Evolutionary conservation across 2,888 invertebrate genomes (phyloP).

Genomic region (Cordilura impudica): DNA sequence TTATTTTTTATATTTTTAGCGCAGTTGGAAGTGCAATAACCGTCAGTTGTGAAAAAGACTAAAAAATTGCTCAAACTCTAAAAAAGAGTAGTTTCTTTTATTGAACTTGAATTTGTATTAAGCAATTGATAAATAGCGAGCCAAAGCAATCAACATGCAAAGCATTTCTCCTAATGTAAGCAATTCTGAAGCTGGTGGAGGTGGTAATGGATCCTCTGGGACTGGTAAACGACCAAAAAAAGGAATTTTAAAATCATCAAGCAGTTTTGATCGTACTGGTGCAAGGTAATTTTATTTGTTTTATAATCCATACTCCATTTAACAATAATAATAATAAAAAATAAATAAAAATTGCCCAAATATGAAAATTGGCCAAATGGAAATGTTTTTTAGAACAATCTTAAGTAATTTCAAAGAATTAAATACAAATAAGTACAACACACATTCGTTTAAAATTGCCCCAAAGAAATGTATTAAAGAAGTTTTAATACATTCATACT

Average conservation of each 20-base stretch:
- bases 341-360: no score
- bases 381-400: no score
- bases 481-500: no score
- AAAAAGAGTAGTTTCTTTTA: neutral
- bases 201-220: slow-evolving; percentile 39
- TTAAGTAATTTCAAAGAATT: no score
- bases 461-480: no score
- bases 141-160: slow-evolving; percentile 42
- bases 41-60: slow-evolving; percentile 3
- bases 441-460: no score
- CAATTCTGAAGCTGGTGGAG: slow-evolving; percentile 35
- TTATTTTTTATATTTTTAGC: neutral
- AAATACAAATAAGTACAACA: no score
- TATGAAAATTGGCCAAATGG: no score
- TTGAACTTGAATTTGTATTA: neutral
- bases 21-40: neutral
- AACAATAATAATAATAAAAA: no score
- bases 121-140: neutral
- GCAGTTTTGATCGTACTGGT: slow-evolving; percentile 88
- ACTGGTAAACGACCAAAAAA: slow-evolving; percentile 78
- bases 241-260: slow-evolving; percentile 94
- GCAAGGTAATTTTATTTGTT: slow-evolving; percentile 77
- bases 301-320: no score
- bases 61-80: slow-evolving; percentile 6
- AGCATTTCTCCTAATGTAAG: slow-evolving; percentile 57